Base-by-base conservation (phyloP, 92 coral and sea anemone species). In the Epizoanthus stellaris region DNA sequence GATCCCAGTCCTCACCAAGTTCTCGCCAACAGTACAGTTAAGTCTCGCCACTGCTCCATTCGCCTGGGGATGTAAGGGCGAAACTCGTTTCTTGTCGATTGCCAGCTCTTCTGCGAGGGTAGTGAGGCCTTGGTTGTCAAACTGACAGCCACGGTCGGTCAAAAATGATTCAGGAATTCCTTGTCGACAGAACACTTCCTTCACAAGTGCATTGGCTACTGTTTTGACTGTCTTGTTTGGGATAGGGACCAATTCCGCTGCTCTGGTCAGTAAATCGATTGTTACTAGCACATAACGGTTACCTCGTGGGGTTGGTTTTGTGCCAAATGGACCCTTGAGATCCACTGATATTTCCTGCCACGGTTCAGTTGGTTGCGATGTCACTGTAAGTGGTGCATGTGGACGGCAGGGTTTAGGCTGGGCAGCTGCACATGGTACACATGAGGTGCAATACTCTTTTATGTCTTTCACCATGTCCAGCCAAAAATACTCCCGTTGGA, bases 311-410 rank as follows among this genome's bases (percentile, higher is more conserved):
- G 76, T 73, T 16, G 87, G 89, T 80, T 91, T 84, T 30, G 40
- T 70, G 57, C 89, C 82, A 75, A 91, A 85, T 40, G 80, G 89
- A 8, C 89, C 91, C 67, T 86, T 87, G 63, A 90, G 67, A 39
- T 87, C 90, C 58, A 90, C 77, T 11, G 90, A 45, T 21, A 90
- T 83, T 58, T 82, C 90, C 38, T 91, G 89, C 91, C 89, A 91
- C 10, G 89, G 81, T 17, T 90, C 89, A 53, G 52, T 66, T 58
- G 82, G 92, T 61, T 89, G 92, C 19, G 89, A 80, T 20, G 89
- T 17, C 17, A 81, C 67, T 34, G 82, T 72, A 54, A 89, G 75
- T 14, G n/a, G 86, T 63, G 92, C 25, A 85, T 70, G 58, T 43
- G 68, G 79, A 14, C 49, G 47, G 69, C 70, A 53, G 38, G 88